Evolutionary conservation across 1,140 invertebrate genomes (phyloP).

Genomic region (Radopholus similis): DNA sequence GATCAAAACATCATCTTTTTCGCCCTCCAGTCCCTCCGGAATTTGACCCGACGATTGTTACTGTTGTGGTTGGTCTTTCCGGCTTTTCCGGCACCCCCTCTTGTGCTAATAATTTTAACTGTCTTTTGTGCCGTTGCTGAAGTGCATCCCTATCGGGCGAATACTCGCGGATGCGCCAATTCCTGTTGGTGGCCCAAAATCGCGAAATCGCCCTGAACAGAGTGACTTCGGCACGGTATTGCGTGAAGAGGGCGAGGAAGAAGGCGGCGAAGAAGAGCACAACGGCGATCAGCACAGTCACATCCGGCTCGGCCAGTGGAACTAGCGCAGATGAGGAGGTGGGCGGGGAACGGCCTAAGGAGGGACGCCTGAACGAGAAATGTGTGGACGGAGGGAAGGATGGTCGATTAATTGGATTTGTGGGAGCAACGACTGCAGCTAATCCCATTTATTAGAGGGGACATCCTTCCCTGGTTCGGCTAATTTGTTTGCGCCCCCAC

Average conservation of each 20-base stretch:
- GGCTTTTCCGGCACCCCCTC: background rate
- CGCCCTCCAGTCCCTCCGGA: background rate
- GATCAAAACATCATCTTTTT: background rate
- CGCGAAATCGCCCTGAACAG: constrained; percentile 22
- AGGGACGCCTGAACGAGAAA: too few species aligned
- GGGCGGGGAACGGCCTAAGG: background rate
- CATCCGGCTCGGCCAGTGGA: background rate
- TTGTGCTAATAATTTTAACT: constrained; percentile 5
- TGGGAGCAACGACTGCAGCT: too few species aligned
- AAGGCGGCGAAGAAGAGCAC: constrained; percentile 34
- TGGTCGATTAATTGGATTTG: background rate
- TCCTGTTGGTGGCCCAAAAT: constrained; percentile 30
- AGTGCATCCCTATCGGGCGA: background rate
- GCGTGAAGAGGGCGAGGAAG: constrained; percentile 32
- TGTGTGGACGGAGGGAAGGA: background rate
- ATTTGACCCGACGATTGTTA: background rate
- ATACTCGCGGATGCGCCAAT: constrained; percentile 34
- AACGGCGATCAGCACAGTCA: constrained; percentile 5
- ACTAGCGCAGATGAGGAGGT: background rate
- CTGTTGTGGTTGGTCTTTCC: background rate
- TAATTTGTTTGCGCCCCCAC: background rate
- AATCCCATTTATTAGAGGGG: background rate
- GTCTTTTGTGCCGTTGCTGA: too few species aligned
- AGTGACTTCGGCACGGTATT: constrained; percentile 35
- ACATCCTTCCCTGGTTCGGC: background rate